Base-by-base conservation (phyloP, 2,797 vertebrate genomes). In the Sternotherus odoratus region DNA sequence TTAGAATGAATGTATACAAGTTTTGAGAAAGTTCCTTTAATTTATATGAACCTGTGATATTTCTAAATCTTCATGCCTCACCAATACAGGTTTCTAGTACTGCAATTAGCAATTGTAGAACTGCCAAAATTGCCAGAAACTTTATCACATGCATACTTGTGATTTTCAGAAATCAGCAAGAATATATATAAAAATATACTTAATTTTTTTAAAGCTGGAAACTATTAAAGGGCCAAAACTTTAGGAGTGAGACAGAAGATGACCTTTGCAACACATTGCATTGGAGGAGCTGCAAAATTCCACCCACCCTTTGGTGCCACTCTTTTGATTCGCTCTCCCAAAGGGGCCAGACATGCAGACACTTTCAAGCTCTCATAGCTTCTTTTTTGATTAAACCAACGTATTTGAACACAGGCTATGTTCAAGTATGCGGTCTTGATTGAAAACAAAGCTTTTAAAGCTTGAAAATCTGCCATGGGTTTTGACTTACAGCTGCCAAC, bases 391-490 rank as follows among this genome's bases (percentile, higher is more conserved):
- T 50, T 96, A 84, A 75, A 50, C 28, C 54, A 93, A 56, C n/a
- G 95, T 74, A 95, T 92, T 82, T 95, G 84, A 97, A 77, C 60
- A 81, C 46, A 77, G 94, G 91, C 92, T 78, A 74, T 82, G 50
- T 85, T 75, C 88, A 89, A 56, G 95, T 92, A 95, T 88, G 91
- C 80, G 33, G 15, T 83, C 84, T 85, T 85, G 66, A 87, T 8
- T 95, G 63, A 63, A 93, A 95, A 84, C 53, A 92, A 92, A 95
- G 51, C 54, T 91, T 95, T 39, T 89, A 86, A 94, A 95, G 56
- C 66, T 91, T 93, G 83, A 95, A 96, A 95, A 95, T 51, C 86
- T 90, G 66, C 88, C 74, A 79, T 0, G 8, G 83, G 66, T 75
- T 57, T 69, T 86, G 88, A 23, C 75, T 91, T 83, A 87, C 6